Percentiles rank a stretch among this genome's conserved stretches.
Evolutionary conservation across 1,140 invertebrate genomes (phyloP).

Genomic region (Formica selysi): DNA sequence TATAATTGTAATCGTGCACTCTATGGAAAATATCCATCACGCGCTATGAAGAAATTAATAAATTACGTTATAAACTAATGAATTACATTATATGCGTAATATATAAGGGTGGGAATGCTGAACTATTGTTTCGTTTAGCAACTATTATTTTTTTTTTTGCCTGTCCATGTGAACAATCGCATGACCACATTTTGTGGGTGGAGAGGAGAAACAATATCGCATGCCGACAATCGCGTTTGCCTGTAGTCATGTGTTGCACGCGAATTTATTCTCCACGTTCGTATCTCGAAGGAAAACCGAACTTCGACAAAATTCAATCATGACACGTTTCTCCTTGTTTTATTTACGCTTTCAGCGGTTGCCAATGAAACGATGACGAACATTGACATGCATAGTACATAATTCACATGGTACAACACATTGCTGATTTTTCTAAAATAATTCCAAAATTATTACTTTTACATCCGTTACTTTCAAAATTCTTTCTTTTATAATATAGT

Average conservation of each 20-base stretch:
- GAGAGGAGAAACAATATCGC: constrained; percentile 29
- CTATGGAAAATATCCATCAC: background rate
- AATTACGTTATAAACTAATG: background rate
- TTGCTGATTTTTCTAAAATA: background rate
- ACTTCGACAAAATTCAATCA: constrained; percentile 35
- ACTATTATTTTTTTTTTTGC: constrained; percentile 36
- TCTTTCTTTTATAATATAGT: background rate
- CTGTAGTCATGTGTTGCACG: constrained; percentile 1
- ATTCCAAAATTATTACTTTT: background rate
- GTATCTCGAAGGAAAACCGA: constrained; percentile 22
- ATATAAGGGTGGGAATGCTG: constrained; percentile 28
- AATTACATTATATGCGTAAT: background rate
- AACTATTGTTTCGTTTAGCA: constrained; percentile 13
- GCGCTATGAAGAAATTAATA: constrained; percentile 1
- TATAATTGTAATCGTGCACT: background rate
- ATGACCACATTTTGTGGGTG: background rate
- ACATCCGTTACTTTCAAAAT: background rate
- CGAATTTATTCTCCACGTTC: constrained; percentile 15
- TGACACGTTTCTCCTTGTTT: background rate
- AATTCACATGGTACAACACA: background rate
- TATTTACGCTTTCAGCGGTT: background rate
- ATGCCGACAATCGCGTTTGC: constrained; percentile 22
- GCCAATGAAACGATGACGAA: background rate
- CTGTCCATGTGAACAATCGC: constrained; percentile 44
- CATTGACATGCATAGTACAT: background rate